Percentiles rank a stretch among this genome's conserved stretches.
Evolutionary conservation across 2,113 vertebrate genomes (phyloP).

Genomic region (Chroicocephalus ridibundus): DNA sequence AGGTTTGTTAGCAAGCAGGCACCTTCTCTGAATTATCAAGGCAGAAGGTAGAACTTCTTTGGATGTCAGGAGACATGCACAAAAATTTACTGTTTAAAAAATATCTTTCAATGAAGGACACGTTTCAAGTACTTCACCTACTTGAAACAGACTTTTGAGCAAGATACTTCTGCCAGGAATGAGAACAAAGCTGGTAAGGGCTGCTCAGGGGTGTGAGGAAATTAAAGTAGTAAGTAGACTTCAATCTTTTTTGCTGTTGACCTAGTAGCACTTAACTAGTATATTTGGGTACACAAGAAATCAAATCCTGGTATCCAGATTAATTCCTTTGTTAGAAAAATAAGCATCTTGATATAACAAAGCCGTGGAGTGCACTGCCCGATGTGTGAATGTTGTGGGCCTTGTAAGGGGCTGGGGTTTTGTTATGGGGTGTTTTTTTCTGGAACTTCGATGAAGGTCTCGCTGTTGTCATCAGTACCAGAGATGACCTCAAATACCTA

Average conservation of each 20-base stretch:
- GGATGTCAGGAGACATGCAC: neutral
- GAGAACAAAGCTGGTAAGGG: neutral
- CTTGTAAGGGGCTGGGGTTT: neutral
- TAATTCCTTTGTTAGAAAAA: neutral
- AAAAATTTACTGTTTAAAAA: neutral
- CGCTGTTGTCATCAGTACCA: neutral
- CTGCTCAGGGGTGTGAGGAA: neutral
- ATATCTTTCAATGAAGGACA: neutral
- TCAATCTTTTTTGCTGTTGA: neutral
- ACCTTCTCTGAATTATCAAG: neutral
- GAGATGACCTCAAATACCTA: neutral
- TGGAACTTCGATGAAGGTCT: neutral
- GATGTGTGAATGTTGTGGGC: neutral
- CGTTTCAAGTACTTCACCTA: neutral
- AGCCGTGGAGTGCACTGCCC: neutral
- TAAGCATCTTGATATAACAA: neutral
- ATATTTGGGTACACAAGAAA: neutral
- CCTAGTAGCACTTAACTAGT: neutral
- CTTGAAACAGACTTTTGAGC: neutral
- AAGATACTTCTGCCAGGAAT: neutral
- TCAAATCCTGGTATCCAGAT: neutral
- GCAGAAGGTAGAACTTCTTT: neutral
- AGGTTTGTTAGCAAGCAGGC: neutral
- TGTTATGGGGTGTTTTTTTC: neutral
- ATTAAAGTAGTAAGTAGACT: neutral